Evolutionary conservation across 2,113 vertebrate genomes (phyloP).

Genomic region (Natator depressus): DNA sequence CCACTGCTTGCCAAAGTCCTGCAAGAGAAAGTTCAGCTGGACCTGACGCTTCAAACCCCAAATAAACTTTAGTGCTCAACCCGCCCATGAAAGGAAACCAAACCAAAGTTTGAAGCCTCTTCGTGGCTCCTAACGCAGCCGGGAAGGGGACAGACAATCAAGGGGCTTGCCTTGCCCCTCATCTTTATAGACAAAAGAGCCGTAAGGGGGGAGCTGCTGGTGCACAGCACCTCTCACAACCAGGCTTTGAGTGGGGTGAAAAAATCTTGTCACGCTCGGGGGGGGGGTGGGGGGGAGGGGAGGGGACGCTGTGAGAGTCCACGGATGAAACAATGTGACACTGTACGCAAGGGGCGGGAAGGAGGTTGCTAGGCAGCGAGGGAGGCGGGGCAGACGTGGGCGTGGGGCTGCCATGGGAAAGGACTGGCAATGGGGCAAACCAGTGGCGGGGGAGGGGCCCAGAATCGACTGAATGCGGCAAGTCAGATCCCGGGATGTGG

Average conservation of each 20-base stretch:
- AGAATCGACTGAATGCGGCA: background rate
- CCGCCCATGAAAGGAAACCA: background rate
- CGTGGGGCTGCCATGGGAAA: background rate
- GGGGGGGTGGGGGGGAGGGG: rapidly evolving
- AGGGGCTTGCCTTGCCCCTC: background rate
- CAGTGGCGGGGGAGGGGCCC: background rate
- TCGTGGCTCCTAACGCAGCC: background rate
- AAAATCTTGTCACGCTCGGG: background rate
- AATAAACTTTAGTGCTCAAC: background rate
- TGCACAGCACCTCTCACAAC: background rate
- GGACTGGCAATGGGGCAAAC: background rate
- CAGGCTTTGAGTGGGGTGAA: background rate
- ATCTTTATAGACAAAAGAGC: background rate
- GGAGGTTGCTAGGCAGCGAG: background rate
- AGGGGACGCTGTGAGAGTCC: background rate
- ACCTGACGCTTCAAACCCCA: background rate
- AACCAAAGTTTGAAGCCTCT: background rate
- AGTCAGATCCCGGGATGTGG: background rate
- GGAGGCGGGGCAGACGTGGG: background rate
- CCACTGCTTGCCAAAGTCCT: background rate
- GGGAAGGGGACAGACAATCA: background rate
- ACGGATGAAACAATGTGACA: background rate
- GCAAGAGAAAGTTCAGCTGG: background rate
- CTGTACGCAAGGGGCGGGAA: background rate
- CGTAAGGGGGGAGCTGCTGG: background rate